These are phyloP conservation scores for Podiceps cristatus DNA, from an alignment of 2,113 vertebrate genomes.

Conservation along the genomic window DNA sequence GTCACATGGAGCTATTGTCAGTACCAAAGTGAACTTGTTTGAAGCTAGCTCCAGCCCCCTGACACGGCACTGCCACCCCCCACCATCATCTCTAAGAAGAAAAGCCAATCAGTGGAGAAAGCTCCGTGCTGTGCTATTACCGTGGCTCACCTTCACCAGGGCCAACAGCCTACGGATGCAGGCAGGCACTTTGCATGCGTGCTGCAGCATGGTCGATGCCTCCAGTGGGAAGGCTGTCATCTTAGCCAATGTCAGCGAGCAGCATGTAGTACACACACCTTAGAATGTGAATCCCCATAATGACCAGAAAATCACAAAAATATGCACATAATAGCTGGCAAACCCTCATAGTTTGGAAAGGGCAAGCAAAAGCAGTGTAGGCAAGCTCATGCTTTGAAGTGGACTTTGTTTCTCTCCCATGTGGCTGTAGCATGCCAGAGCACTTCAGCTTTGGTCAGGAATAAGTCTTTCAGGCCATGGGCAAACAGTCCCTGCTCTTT, in stretches of 20 bases:
- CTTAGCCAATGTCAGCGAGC: neutral
- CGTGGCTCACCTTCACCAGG: fast-evolving
- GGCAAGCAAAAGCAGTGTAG: neutral
- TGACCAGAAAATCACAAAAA: neutral
- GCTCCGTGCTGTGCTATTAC: neutral
- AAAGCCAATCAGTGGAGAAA: neutral
- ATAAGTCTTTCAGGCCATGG: neutral
- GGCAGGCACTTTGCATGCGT: fast-evolving
- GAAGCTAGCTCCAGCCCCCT: neutral
- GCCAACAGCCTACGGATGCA: neutral
- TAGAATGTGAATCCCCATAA: neutral
- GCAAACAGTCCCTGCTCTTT: neutral
- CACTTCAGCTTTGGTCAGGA: neutral
- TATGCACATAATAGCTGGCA: neutral
- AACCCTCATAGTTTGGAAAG: neutral
- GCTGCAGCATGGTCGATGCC: neutral
- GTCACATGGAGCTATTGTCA: neutral
- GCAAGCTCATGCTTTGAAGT: neutral
- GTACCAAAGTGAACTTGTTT: neutral
- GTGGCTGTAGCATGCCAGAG: neutral
- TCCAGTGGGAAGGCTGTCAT: neutral
- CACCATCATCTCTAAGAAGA: neutral
- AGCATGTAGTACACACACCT: neutral
- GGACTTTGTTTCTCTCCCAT: neutral
- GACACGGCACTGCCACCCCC: neutral